Percentiles rank a stretch among this genome's conserved stretches.
Conservation (phyloP, 2,797 vertebrate genomes). For the Eleutherodactylus coqui region DNA sequence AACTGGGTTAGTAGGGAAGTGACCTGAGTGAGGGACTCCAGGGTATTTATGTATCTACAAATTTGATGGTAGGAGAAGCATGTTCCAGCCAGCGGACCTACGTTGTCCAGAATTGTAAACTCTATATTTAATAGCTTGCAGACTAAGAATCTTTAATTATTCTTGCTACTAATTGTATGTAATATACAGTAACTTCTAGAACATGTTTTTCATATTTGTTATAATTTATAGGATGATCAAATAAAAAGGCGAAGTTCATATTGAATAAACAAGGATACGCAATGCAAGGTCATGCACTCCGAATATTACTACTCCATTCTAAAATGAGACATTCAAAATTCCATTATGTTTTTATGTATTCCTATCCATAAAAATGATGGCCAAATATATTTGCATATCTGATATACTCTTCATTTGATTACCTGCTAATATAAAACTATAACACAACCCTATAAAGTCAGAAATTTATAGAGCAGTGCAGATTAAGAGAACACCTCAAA, state of each 20-base stretch:
- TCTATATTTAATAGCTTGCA: too few relatives aligned
- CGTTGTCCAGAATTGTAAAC: too few relatives aligned
- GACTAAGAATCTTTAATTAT: too few relatives aligned
- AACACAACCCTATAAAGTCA: not conserved
- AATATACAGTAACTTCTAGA: too few relatives aligned
- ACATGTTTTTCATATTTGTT: too few relatives aligned
- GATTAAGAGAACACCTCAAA: not conserved
- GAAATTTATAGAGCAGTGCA: conserved; percentile 3
- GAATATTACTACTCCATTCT: not conserved
- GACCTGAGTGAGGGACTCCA: too few relatives aligned
- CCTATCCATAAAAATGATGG: conserved; percentile 19
- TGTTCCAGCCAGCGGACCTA: too few relatives aligned
- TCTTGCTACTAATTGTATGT: too few relatives aligned
- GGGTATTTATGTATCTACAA: too few relatives aligned
- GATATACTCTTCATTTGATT: conserved; percentile 24
- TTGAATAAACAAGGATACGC: conserved; percentile 26
- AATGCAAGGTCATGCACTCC: not conserved
- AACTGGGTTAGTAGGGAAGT: too few relatives aligned
- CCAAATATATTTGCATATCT: conserved; percentile 34
- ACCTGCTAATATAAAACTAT: not conserved
- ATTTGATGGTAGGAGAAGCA: too few relatives aligned
- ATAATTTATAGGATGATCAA: too few relatives aligned
- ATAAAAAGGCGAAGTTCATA: not conserved
- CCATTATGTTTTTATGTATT: conserved; percentile 36
- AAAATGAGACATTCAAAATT: not conserved